Base-by-base conservation (phyloP, 2,888 invertebrate species). In the Acleris laterana region DNA sequence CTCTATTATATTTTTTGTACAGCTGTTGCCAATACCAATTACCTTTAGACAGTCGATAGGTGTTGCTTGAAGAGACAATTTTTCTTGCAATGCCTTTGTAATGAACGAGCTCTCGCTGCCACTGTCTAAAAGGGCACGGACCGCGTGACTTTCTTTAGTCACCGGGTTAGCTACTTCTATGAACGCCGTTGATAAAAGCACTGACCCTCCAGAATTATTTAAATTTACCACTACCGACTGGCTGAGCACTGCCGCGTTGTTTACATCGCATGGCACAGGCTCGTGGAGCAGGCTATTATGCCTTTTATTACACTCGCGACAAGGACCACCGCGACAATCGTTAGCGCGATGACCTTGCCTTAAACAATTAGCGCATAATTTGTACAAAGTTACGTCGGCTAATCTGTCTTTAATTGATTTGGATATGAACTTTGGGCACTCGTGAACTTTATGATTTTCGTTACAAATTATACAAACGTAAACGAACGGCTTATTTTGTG, bases 281-380 rank as follows among this genome's bases (percentile, higher is more conserved):
- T 44, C 46, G 25, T 57, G 57, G 16, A 57, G 17, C n/a, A 48
- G 46, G 20, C 46, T 46, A 9, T 57, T 57, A 17, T 46, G 57
- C n/a, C 46, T 22, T n/a, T 17, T 16, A 5, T 48, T 57, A 25
- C 57, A 57, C 9, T 25, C 25, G n/a, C 46, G 28, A 17, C 48
- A 48, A 25, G 48, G 57, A 13, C 57, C 57, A 11, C 16, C n/a
- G 7, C 57, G 22, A 17, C 46, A 57, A 20, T 48, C 46, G 13
- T 17, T 25, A 16, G 5, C 16, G 28, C n/a, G 28, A 28, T 52
- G 52, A 7, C 52, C 52, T n/a, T 52, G 25, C n/a, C 46, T 25
- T 25, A 48, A 22, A 22, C 57, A 57, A 17, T 48, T 57, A 4
- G 46, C 9, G 25, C 57, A 57, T n/a, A 57, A 28, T n/a, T 48